These are phyloP conservation scores for Oxystoma pomonae DNA, from an alignment of 2,888 invertebrate species.

Conservation along the genomic window DNA sequence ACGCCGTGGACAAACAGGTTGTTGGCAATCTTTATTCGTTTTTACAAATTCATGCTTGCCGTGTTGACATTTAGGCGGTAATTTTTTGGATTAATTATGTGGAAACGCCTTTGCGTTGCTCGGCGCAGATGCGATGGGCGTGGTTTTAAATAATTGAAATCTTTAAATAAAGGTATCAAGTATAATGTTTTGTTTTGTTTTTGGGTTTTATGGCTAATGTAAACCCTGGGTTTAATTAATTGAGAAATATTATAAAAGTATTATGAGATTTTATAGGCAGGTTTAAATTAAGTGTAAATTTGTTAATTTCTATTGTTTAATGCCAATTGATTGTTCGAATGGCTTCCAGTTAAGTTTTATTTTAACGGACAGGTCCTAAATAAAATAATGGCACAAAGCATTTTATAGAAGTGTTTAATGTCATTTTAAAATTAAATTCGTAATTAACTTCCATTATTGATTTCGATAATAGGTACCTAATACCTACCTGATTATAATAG, in stretches of 20 bases:
- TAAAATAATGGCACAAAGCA: too few relatives aligned
- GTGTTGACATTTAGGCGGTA: slow-evolving; percentile 37
- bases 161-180: slow-evolving; percentile 40
- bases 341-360: too few relatives aligned
- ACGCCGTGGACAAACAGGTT: slow-evolving; percentile 42
- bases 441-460: too few relatives aligned
- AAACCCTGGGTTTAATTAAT: neutral
- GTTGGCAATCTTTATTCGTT: slow-evolving; percentile 27
- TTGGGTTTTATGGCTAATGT: slow-evolving; percentile 7
- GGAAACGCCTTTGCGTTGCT: slow-evolving; percentile 36
- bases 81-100: slow-evolving; percentile 27
- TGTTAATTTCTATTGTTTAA: neutral
- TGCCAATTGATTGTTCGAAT: slow-evolving; percentile 3
- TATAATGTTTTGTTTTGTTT: slow-evolving; percentile 33
- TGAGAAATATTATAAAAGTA: neutral
- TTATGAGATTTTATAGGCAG: neutral
- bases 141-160: slow-evolving; percentile 32
- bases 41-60: slow-evolving; percentile 34
- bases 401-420: too few relatives aligned
- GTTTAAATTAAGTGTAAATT: neutral
- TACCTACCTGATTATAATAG: too few relatives aligned
- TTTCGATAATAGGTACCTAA: too few relatives aligned
- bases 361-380: too few relatives aligned
- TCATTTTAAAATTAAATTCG: too few relatives aligned
- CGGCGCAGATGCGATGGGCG: slow-evolving; percentile 37